Evolutionary conservation across 2,797 vertebrate genomes (phyloP).

Genomic region (Limnodromus scolopaceus): DNA sequence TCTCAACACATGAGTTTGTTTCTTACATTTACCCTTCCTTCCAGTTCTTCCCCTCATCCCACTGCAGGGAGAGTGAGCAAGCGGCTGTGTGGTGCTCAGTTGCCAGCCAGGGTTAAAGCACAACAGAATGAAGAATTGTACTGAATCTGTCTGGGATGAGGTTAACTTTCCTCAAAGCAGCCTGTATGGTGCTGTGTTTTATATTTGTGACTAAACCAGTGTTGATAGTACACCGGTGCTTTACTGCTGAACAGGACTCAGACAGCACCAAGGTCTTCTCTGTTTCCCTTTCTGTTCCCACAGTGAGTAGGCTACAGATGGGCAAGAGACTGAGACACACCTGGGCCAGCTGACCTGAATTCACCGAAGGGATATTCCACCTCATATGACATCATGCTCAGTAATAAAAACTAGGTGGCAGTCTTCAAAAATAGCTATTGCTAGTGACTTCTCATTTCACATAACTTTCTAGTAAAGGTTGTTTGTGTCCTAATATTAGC

Average conservation of each 20-base stretch:
- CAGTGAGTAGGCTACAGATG: neutral
- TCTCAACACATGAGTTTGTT: neutral
- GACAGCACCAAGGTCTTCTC: neutral
- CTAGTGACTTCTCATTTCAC: neutral
- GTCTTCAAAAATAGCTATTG: neutral
- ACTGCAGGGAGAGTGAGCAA: rapidly evolving
- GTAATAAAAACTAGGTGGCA: neutral
- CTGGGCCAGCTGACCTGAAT: neutral
- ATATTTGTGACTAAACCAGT: neutral
- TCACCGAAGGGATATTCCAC: neutral
- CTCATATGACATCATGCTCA: no score
- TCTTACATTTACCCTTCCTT: neutral
- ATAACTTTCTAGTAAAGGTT: neutral
- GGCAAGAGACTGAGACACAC: neutral
- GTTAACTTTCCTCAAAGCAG: neutral
- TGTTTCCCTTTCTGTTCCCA: neutral
- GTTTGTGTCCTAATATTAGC: neutral
- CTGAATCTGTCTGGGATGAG: neutral
- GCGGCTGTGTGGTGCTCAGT: rapidly evolving
- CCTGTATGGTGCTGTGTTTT: neutral
- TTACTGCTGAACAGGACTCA: rapidly evolving
- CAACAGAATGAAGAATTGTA: rapidly evolving
- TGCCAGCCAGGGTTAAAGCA: neutral
- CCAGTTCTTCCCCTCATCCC: neutral
- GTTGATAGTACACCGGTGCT: neutral